Evolutionary conservation across 2,888 invertebrate genomes (phyloP).

Genomic region (Pteria penguin): DNA sequence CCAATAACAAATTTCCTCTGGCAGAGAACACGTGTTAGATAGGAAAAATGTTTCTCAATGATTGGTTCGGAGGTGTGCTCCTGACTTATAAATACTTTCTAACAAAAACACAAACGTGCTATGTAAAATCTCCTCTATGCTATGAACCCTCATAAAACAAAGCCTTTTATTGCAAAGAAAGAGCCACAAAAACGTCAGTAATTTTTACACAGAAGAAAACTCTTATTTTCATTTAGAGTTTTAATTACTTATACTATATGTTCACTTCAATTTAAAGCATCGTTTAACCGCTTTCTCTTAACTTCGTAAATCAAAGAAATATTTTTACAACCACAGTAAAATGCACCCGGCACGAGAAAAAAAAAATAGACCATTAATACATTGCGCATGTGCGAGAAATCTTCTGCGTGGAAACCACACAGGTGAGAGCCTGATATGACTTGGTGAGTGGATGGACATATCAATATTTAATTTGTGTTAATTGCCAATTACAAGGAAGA

Average conservation of each 20-base stretch:
- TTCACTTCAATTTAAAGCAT: too few species aligned
- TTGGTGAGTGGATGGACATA: neutral
- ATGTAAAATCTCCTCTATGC: neutral
- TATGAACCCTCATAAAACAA: neutral
- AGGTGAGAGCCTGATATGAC: neutral
- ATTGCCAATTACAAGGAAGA: neutral
- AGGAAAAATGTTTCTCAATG: neutral
- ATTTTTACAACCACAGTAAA: too few species aligned
- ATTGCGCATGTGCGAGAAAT: slow-evolving; percentile 10
- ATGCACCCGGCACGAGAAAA: too few species aligned
- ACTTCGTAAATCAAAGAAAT: too few species aligned
- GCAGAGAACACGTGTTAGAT: neutral
- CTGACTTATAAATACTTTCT: neutral
- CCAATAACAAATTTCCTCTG: neutral
- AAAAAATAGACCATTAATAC: neutral
- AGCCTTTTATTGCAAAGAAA: neutral
- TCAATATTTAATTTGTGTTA: slow-evolving; percentile 19
- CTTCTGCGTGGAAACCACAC: slow-evolving; percentile 10
- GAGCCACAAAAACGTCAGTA: neutral
- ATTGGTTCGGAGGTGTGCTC: neutral
- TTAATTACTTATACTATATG: too few species aligned
- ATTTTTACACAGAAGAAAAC: too few species aligned
- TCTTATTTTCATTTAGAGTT: too few species aligned
- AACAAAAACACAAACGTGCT: neutral
- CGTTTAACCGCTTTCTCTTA: too few species aligned